These are phyloP conservation scores for Enteromius anoplus DNA, from an alignment of 2,797 vertebrate genomes.

Conservation along the genomic window DNA sequence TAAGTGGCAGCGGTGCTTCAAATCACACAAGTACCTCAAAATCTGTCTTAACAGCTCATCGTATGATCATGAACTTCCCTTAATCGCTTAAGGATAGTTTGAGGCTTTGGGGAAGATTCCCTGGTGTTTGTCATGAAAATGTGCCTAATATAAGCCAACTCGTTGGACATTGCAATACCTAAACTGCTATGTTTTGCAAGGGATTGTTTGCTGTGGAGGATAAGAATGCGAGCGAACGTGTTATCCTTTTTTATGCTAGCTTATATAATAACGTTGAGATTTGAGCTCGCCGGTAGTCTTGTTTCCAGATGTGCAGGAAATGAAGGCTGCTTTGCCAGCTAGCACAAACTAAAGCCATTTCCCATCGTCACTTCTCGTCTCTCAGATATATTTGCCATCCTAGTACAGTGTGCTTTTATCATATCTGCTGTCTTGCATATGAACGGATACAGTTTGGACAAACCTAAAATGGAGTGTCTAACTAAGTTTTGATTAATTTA, in stretches of 20 bases:
- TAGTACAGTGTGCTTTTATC: conserved; percentile 16
- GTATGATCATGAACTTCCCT: conserved; percentile 30
- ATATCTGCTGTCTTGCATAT: conserved; percentile 21
- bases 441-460: neutral
- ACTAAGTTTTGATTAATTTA: conserved; percentile 18
- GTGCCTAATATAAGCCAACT: conserved; percentile 47
- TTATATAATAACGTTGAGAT: conserved; percentile 29
- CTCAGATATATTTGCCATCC: conserved; percentile 19
- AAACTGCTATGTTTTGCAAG: conserved; percentile 38
- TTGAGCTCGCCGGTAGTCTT: conserved; percentile 5
- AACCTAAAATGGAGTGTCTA: neutral
- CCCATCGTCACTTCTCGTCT: neutral
- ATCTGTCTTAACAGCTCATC: conserved; percentile 37
- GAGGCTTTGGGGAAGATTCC: conserved; percentile 24
- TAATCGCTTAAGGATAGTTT: conserved; percentile 26
- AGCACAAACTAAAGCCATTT: conserved; percentile 45
- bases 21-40: conserved; percentile 45
- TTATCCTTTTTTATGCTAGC: conserved; percentile 36
- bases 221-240: conserved; percentile 31
- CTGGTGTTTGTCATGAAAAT: conserved; percentile 40
- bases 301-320: conserved; percentile 1
- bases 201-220: conserved; percentile 25
- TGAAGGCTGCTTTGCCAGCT: conserved; percentile 3
- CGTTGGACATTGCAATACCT: conserved; percentile 48
- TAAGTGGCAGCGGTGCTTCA: conserved; percentile 31